A percentile compares a stretch with the other conserved stretches of the same genome.
Evolutionary conservation across 2,113 vertebrate genomes (phyloP).

Genomic region (Mastomys coucha): DNA sequence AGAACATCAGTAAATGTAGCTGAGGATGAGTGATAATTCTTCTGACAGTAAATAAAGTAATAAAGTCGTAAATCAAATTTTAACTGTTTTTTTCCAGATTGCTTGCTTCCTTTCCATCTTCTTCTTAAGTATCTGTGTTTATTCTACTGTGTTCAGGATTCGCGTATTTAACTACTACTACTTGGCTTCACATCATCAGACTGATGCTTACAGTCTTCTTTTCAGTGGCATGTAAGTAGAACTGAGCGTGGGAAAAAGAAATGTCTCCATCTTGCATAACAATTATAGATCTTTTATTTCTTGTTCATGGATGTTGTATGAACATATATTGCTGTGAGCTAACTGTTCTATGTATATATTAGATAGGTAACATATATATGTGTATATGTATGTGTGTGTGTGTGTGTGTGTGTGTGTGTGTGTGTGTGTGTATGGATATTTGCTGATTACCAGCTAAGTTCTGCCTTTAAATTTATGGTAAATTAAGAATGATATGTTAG

Average conservation of each 20-base stretch:
- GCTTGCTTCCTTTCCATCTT: constrained; percentile 95
- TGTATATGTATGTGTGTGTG: too few species aligned
- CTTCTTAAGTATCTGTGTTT: constrained; percentile 96
- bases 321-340: constrained; percentile 9
- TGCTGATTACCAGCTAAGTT: constrained; percentile 44
- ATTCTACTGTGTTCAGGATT: constrained; percentile 97
- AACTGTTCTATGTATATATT: constrained; percentile 8
- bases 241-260: not conserved
- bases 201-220: constrained; percentile 96
- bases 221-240: constrained; percentile 96
- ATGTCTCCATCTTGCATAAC: not conserved
- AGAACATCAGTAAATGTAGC: constrained; percentile 2
- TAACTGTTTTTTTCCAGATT: constrained; percentile 86
- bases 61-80: not conserved
- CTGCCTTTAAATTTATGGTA: constrained; percentile 30
- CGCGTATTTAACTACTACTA: constrained; percentile 97
- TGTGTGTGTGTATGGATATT: not conserved
- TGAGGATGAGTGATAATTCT: constrained; percentile 17
- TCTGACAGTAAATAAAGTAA: not conserved
- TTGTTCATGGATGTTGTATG: not conserved
- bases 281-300: not conserved
- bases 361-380: not conserved
- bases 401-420: too few species aligned
- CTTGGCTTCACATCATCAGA: constrained; percentile 96
- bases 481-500: constrained; percentile 9